Evolutionary conservation across 2,888 invertebrate genomes (phyloP).

Genomic region (Noctua janthina): DNA sequence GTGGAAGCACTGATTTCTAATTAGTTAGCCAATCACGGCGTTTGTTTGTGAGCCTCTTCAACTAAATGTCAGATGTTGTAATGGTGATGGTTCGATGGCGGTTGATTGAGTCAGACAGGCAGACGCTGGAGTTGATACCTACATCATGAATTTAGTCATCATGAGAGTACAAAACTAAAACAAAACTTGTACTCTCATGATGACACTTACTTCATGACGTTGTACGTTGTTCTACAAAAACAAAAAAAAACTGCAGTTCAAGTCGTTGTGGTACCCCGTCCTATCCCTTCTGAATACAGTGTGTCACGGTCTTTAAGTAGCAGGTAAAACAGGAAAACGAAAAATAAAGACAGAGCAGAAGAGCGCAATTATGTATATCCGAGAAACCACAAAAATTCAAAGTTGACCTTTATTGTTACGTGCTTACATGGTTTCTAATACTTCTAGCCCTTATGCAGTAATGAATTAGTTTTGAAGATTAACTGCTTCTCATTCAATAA

Average conservation of each 20-base stretch:
- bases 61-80: slow-evolving; percentile 36
- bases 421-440: neutral
- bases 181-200: too few relatives aligned
- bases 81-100: neutral
- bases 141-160: neutral
- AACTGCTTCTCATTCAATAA: neutral
- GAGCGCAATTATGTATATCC: neutral
- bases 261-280: neutral
- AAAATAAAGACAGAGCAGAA: neutral
- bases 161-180: neutral
- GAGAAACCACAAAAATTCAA: too few relatives aligned
- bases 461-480: neutral
- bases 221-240: too few relatives aligned
- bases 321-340: neutral
- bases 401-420: neutral
- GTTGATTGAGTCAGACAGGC: slow-evolving; percentile 3
- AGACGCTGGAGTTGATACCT: neutral
- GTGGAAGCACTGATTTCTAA: slow-evolving; percentile 53
- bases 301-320: too few relatives aligned
- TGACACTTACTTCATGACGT: neutral
- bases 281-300: too few relatives aligned
- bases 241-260: too few relatives aligned
- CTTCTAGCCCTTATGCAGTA: neutral
- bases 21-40: slow-evolving; percentile 36
- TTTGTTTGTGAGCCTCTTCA: slow-evolving; percentile 46